phyloP scores from a whole-genome alignment of 2,113 vertebrate species.

The Myiagra hebetior region DNA sequence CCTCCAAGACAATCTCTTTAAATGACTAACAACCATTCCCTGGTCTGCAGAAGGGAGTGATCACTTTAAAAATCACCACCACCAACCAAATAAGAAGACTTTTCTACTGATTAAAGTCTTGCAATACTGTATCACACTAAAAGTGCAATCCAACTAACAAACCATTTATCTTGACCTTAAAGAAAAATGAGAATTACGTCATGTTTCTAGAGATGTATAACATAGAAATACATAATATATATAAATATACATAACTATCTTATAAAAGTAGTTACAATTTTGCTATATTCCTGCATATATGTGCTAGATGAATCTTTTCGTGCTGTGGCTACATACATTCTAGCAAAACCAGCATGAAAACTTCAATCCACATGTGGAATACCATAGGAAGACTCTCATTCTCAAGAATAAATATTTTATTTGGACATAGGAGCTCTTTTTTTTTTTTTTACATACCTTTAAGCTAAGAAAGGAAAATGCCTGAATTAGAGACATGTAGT shows the following conservation, averaged over 20 bases:
- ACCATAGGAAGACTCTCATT: background rate
- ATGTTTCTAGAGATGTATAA: background rate
- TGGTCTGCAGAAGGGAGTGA: fast-evolving
- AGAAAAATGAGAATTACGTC: background rate
- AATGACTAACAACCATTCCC: background rate
- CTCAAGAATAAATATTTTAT: background rate
- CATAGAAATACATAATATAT: background rate
- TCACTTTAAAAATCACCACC: background rate
- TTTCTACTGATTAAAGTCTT: background rate
- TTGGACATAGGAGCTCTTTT: background rate
- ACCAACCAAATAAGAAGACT: background rate
- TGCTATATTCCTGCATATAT: background rate
- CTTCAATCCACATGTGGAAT: fast-evolving
- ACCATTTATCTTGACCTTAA: background rate
- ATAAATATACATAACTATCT: background rate
- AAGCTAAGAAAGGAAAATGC: background rate
- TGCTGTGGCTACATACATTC: background rate
- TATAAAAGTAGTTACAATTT: background rate
- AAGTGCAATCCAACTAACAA: background rate
- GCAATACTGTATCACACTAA: background rate
- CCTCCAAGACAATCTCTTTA: background rate
- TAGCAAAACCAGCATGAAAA: background rate
- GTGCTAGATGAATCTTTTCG: background rate
- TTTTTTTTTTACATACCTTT: background rate
- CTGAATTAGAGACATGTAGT: background rate